phyloP scores from a whole-genome alignment of 2,888 invertebrate genomes.

The Biston stratarius region DNA sequence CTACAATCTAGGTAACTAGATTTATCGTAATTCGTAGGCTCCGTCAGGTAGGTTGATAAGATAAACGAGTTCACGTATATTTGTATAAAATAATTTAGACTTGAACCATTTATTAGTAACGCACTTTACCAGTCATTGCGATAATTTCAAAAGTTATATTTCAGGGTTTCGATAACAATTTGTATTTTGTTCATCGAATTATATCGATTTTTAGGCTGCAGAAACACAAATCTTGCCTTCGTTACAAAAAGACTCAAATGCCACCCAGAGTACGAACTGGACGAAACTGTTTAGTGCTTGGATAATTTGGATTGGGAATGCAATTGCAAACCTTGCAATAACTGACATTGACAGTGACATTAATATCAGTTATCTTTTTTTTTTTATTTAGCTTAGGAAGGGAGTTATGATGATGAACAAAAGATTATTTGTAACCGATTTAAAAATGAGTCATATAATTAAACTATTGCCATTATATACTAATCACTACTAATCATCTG shows the following conservation, averaged over 20 bases:
- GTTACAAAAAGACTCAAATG: not conserved
- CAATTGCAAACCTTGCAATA: too few species aligned
- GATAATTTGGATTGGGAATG: too few species aligned
- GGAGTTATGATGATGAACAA: too few species aligned
- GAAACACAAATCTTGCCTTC: slow-evolving; percentile 10
- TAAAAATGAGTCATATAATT: too few species aligned
- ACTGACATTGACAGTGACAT: too few species aligned
- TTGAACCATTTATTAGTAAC: not conserved
- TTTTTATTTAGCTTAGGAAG: too few species aligned
- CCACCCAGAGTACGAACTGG: not conserved
- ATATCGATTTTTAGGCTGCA: slow-evolving; percentile 10
- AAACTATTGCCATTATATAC: too few species aligned
- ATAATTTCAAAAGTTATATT: not conserved
- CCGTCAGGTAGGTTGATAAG: slow-evolving; percentile 36
- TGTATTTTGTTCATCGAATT: not conserved
- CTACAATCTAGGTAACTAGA: slow-evolving; percentile 30
- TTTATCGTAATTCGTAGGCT: slow-evolving; percentile 26
- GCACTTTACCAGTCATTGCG: slow-evolving; percentile 8
- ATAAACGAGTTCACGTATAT: slow-evolving; percentile 27
- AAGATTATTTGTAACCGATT: too few species aligned
- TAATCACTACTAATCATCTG: too few species aligned
- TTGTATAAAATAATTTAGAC: slow-evolving; percentile 2
- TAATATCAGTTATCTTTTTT: too few species aligned
- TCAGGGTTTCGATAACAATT: not conserved
- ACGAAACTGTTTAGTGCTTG: too few species aligned